Evolutionary conservation across 2,113 vertebrate genomes (phyloP).

Genomic region (Monopterus albus): DNA sequence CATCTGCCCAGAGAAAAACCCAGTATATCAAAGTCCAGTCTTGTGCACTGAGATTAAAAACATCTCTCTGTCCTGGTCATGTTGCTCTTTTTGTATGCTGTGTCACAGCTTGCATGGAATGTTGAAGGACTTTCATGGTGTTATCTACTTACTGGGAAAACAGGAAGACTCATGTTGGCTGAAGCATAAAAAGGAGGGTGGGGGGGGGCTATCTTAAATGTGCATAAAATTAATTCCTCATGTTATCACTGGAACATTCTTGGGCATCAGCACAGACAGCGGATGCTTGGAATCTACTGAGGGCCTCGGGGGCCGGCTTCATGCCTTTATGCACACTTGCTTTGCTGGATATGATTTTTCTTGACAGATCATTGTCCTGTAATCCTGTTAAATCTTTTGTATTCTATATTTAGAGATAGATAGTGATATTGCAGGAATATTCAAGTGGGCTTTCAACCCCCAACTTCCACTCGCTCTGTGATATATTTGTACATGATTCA

Average conservation of each 20-base stretch:
- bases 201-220: constrained; percentile 1
- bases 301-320: constrained; percentile 1
- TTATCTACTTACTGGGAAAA: constrained; percentile 49
- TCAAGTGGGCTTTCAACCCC: constrained; percentile 6
- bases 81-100: constrained; percentile 51
- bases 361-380: neutral
- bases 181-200: constrained; percentile 52
- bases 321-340: constrained; percentile 18
- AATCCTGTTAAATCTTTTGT: constrained; percentile 28
- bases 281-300: neutral
- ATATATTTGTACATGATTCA: neutral
- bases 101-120: constrained; percentile 43
- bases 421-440: neutral
- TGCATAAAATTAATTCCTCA: constrained; percentile 23
- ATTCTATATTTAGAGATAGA: constrained; percentile 22
- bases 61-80: too few relatives aligned
- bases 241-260: constrained; percentile 2
- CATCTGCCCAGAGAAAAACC: neutral
- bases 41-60: too few relatives aligned
- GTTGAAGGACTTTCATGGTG: constrained; percentile 26
- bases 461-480: neutral
- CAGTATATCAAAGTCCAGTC: too few relatives aligned
- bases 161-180: constrained; percentile 40
- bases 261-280: neutral
- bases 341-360: constrained; percentile 23